Base-by-base conservation (phyloP, 1,140 invertebrate genomes). In the Habropoda laboriosa region DNA sequence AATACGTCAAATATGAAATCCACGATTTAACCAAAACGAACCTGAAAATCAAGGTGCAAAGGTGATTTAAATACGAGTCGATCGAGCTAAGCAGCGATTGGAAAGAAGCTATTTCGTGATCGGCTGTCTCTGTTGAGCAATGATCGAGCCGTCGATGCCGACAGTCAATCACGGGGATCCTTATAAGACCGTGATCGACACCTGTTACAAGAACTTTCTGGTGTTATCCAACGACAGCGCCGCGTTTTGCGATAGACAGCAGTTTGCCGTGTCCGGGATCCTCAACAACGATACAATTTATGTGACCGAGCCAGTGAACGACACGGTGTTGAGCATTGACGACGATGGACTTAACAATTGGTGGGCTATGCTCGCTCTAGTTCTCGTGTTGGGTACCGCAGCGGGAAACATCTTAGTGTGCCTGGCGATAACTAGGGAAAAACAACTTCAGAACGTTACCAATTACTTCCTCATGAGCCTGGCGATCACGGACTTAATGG, bases 391-490 rank as follows among this genome's bases (percentile, higher is more conserved):
- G 38, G 96, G 96, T 66, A 98, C 98, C 0, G 96, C 98, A 0
- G 95, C 97, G 47, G 98, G 98, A 1, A 99, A 99, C 92, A 96
- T 98, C 27, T 94, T 99, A 27, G 98, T 99, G 12, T 98, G 98
- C 89, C 92, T 99, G 83, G 98, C 98, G 6, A 97, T 99, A 68
- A 96, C 96, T 79, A 96, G 96, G 94, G 98, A 99, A 90, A 94
- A 96, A 40, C 94, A 97, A 21, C 94, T 99, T 73, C 97, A 99
- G 90, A 98, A 98, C 90, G 97, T 99, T 27, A 99, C 98, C 77
- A 99, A 99, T 92, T 98, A 98, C 90, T 99, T 99, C 90, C 95
- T 99, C 72, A 97, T 99, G 95, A 99, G 98, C 18, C 93, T 99
- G 86, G 98, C 98, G 35, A 96, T 99, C 75, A 99, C 98, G 7